These are phyloP conservation scores for Acrobasis repandana DNA, from an alignment of 2,888 invertebrate species.

Conservation along the genomic window DNA sequence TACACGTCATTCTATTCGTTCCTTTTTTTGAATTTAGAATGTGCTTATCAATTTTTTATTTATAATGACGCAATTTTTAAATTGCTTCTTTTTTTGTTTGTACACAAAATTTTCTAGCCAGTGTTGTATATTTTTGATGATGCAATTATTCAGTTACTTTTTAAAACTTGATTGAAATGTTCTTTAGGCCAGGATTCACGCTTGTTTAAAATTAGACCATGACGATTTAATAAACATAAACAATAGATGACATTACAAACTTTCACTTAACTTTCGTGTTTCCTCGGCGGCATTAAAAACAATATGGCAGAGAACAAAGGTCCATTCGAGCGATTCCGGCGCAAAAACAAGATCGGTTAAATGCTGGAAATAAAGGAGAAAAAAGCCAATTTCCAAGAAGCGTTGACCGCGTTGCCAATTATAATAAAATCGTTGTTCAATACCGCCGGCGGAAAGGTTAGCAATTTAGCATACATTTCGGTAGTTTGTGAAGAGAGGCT, in stretches of 20 bases:
- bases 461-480: constrained; percentile 63
- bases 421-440: constrained; percentile 77
- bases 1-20: constrained; percentile 27
- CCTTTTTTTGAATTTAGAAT: constrained; percentile 24
- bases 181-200: constrained; percentile 29
- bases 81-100: neutral
- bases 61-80: neutral
- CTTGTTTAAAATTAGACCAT: constrained; percentile 27
- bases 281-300: constrained; percentile 62
- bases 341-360: constrained; percentile 75
- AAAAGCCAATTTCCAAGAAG: constrained; percentile 73
- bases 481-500: constrained; percentile 38
- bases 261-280: constrained; percentile 65
- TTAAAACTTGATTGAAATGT: neutral
- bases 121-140: neutral
- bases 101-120: no score
- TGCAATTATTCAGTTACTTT: neutral
- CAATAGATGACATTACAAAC: constrained; percentile 48
- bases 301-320: constrained; percentile 75
- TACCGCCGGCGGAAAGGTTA: constrained; percentile 68
- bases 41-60: neutral
- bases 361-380: constrained; percentile 70
- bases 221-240: constrained; percentile 25
- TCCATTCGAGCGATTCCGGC: constrained; percentile 59
- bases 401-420: constrained; percentile 76